phyloP scores from a whole-genome alignment of 2,797 vertebrate genomes.

The Otolemur crassicaudatus region DNA sequence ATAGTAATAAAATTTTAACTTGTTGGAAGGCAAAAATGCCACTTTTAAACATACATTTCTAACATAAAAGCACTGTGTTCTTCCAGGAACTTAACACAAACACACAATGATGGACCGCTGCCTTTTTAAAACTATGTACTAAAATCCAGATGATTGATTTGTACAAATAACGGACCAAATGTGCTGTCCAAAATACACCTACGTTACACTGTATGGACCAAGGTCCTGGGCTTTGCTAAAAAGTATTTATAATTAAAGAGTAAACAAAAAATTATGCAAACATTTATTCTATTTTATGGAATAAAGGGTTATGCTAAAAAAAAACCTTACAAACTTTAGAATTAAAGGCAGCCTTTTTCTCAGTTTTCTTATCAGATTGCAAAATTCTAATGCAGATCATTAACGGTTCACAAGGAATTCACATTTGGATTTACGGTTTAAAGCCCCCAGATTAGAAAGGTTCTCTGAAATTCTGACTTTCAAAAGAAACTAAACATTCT shows the following conservation, averaged over 20 bases:
- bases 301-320: not conserved
- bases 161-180: constrained; percentile 81
- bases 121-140: constrained; percentile 81
- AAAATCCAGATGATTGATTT: constrained; percentile 79
- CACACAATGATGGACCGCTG: constrained; percentile 68
- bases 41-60: constrained; percentile 76
- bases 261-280: constrained; percentile 70
- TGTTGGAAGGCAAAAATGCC: constrained; percentile 83
- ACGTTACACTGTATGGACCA: constrained; percentile 82
- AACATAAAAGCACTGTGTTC: constrained; percentile 68
- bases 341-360: constrained; percentile 86
- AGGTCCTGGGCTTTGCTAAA: constrained; percentile 83
- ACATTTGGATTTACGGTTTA: constrained; percentile 73
- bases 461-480: constrained; percentile 71
- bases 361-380: constrained; percentile 79
- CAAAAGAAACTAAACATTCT: constrained; percentile 75
- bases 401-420: constrained; percentile 78
- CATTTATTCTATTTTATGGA: not conserved
- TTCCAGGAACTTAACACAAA: constrained; percentile 76
- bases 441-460: constrained; percentile 82
- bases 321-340: constrained; percentile 76
- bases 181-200: constrained; percentile 76
- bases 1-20: constrained; percentile 60
- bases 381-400: constrained; percentile 80
- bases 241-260: constrained; percentile 69